Conservation (phyloP, 1,140 invertebrate species). For the Papilio glaucus region DNA sequence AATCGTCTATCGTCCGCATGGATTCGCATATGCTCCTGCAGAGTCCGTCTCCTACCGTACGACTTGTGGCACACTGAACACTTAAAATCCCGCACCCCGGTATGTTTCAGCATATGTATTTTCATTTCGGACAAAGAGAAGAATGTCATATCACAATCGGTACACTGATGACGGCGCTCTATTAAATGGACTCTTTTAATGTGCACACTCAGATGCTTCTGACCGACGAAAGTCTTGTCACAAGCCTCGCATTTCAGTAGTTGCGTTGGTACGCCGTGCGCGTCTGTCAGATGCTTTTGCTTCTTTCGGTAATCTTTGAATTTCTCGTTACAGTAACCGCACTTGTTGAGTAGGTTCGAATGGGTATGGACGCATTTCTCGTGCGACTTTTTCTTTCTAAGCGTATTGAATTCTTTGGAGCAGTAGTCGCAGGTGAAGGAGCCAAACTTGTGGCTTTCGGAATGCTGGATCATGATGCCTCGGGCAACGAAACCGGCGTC, state of each 20-base stretch:
- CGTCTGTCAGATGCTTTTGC: conserved; percentile 56
- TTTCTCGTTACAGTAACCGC: conserved; percentile 57
- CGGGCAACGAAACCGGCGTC: conserved; percentile 57
- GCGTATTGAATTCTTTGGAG: conserved; percentile 56
- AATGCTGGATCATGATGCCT: conserved; percentile 50
- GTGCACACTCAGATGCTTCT: conserved; percentile 56
- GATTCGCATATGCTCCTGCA: conserved; percentile 81
- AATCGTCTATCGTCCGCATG: conserved; percentile 75
- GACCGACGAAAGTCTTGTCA: conserved; percentile 59
- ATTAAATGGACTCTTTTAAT: conserved; percentile 66
- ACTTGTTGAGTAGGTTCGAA: conserved; percentile 57
- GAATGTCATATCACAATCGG: conserved; percentile 62
- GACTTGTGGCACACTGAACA: conserved; percentile 74
- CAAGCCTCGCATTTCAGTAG: conserved; percentile 64
- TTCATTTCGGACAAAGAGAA: conserved; percentile 49
- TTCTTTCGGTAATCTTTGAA: conserved; percentile 60
- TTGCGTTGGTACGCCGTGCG: conserved; percentile 53
- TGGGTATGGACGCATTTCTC: conserved; percentile 58
- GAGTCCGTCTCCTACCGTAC: conserved; percentile 72
- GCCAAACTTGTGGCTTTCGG: conserved; percentile 54
- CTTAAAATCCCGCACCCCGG: conserved; percentile 47
- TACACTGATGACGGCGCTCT: conserved; percentile 67
- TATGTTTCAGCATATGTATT: conserved; percentile 58
- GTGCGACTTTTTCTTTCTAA: conserved; percentile 56
- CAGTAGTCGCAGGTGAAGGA: conserved; percentile 58